Evolutionary conservation across 2,797 vertebrate species (phyloP), one percentile per base, ranked within the genome.

Genomic region (Gadopsis bispinosus): DNA sequence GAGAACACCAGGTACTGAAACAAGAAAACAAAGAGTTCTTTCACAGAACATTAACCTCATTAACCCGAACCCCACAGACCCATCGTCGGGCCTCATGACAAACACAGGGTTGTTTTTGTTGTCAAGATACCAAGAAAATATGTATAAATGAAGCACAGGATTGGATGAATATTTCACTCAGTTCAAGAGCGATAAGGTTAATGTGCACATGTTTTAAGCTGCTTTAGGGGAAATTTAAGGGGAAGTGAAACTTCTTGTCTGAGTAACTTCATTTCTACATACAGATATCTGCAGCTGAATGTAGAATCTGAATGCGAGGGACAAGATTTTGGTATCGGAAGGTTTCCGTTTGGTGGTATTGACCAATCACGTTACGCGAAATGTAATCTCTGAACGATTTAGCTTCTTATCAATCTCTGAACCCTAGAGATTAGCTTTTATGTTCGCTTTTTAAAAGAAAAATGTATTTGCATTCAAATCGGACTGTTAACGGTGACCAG

Each of bases 31-130:
- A 73, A 66, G 13, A 69, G 81, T 79, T 39, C 85, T 77, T 45
- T 64, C 59, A 60, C 56, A 69, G 53, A 81, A 84, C 77, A 74
- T 70, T 83, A 76, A 85, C 82, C 75, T 89, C 71, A 63, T 89
- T 84, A 80, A 79, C 68, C 79, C 5, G 76, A 79, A 75, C 66
- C 72, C 59, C 43, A n/a, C 29, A 1, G 69, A 79, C 73, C 50
- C 43, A 19, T 60, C 56, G 17, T 45, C 53, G 22, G 56, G 45
- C 78, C 43, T 41, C 72, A 64, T 2, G 45, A 75, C 72, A 72
- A 88, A 80, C 69, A 68, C 51, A 56, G 33, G 33, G 33, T 4
- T 35, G 6, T 35, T 7, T 35, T 35, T 35, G 31, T 33, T 33
- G 58, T 83, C 19, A 13, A 37, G 41, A 58, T 69, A 26, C 29